A percentile compares a stretch with the other conserved stretches of the same genome.
Evolutionary conservation across 2,888 invertebrate species (phyloP).

Genomic region (Caenorhabditis uteleia): DNA sequence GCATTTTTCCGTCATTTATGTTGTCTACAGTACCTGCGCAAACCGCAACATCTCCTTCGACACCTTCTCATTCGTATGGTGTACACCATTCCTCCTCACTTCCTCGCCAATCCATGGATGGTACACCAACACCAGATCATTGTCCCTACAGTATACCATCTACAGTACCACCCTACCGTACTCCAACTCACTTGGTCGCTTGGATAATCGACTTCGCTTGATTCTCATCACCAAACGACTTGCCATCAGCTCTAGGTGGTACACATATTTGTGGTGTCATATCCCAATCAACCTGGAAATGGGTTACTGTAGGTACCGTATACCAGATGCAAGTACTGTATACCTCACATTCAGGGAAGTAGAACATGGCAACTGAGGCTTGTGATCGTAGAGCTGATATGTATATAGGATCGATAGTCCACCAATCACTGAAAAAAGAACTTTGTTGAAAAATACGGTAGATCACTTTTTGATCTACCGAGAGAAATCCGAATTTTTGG

Average conservation of each 20-base stretch:
- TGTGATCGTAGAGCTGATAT: slow-evolving; percentile 37
- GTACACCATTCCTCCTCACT: slow-evolving; percentile 36
- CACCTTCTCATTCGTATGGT: slow-evolving; percentile 30
- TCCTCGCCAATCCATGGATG: slow-evolving; percentile 49
- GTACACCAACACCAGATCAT: slow-evolving; percentile 50
- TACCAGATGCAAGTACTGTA: no score
- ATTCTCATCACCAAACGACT: slow-evolving; percentile 36
- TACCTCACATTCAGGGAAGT: slow-evolving; percentile 54
- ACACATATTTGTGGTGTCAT: slow-evolving; percentile 31
- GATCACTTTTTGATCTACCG: not conserved
- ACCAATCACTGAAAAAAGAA: slow-evolving; percentile 39
- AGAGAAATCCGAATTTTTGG: slow-evolving; percentile 38
- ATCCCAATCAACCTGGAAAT: slow-evolving; percentile 38
- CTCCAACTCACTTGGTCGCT: slow-evolving; percentile 39
- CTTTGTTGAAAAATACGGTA: no score
- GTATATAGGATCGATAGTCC: slow-evolving; percentile 52
- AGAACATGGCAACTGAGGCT: slow-evolving; percentile 52
- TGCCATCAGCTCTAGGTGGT: slow-evolving; percentile 39
- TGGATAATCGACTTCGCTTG: slow-evolving; percentile 38
- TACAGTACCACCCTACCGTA: not conserved
- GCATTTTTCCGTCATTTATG: no score
- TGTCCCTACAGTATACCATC: slow-evolving; percentile 5
- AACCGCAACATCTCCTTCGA: slow-evolving; percentile 31
- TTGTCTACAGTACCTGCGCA: no score
- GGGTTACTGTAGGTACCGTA: not conserved